Evolutionary conservation across 2,888 invertebrate species (phyloP).

Genomic region (Drosophila mimetica): DNA sequence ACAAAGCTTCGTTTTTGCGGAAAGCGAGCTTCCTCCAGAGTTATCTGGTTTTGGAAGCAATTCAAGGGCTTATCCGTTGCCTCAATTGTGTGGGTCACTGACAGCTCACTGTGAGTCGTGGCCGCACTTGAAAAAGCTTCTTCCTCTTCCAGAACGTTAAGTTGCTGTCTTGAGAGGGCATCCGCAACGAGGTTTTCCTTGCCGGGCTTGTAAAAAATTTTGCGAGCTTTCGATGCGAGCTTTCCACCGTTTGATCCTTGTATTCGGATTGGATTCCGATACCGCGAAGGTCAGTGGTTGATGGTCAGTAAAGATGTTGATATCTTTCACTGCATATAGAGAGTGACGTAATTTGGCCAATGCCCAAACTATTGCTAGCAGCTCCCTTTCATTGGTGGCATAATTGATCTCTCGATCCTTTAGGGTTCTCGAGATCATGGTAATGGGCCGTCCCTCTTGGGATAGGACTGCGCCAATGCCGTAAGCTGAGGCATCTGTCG

Average conservation of each 20-base stretch:
- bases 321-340: neutral
- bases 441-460: neutral
- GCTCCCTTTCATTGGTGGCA: neutral
- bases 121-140: neutral
- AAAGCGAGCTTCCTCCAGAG: slow-evolving; percentile 4
- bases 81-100: neutral
- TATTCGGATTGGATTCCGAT: slow-evolving; percentile 2
- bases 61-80: slow-evolving; percentile 4
- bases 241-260: neutral
- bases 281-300: neutral
- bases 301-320: neutral
- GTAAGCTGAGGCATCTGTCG: neutral
- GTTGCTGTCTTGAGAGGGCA: neutral
- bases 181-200: slow-evolving; percentile 2
- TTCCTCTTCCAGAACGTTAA: neutral
- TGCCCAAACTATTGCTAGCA: neutral
- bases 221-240: neutral
- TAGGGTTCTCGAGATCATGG: neutral
- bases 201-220: neutral
- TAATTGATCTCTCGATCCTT: neutral
- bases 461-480: neutral
- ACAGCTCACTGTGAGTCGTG: neutral
- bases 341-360: neutral
- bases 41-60: slow-evolving; percentile 13
- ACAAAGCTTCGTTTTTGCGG: slow-evolving; percentile 14